Base-by-base conservation (phyloP, 2,888 invertebrate genomes). In the Saturnia pavonia region DNA sequence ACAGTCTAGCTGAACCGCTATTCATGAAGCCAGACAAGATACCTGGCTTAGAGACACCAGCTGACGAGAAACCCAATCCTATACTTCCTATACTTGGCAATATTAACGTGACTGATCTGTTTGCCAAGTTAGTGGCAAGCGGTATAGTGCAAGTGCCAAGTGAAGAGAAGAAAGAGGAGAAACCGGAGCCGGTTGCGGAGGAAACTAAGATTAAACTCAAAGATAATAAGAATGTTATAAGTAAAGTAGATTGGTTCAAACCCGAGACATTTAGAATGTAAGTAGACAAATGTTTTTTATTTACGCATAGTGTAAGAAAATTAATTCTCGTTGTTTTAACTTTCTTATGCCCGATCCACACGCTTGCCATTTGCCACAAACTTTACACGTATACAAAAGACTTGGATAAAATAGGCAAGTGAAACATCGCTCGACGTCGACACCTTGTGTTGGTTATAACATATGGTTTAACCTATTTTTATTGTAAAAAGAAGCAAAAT, bases 101-200 rank as follows among this genome's bases (percentile, higher is more conserved):
- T 71, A 86, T 96, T 3, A 97, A 98, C 81, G 96, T 99, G 40
- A 96, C 95, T 74, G 97, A 97, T 76, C 91, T 99, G 43, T 97
- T 98, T 84, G 96, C 97, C 74, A 97, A 97, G 87, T 90, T 99
- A 11, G 96, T 98, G 1, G 97, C 97, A 0, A 96, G 97, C 1
- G 99, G 93, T 16, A 90, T 91, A 0, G 91, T 92, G 1, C 84
- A 86, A 19, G 82, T 84, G 45, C 80, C 85, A 2, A 80, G 78
- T 0, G 86, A 87, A 2, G 71, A 74, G 0, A 87, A 85, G 63
- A 77, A 76, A 6, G 85, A 88, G 9, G 74, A 69, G 0, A 82
- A 85, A 42, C 74, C 78, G 1, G 85, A 87, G 11, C 74, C 78
- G 1, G 80, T 79, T 27, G 81, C 77, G 1, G 88, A 87, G 34